Conservation (phyloP, 2,797 vertebrate species). For the Hoplostethus atlanticus region DNA sequence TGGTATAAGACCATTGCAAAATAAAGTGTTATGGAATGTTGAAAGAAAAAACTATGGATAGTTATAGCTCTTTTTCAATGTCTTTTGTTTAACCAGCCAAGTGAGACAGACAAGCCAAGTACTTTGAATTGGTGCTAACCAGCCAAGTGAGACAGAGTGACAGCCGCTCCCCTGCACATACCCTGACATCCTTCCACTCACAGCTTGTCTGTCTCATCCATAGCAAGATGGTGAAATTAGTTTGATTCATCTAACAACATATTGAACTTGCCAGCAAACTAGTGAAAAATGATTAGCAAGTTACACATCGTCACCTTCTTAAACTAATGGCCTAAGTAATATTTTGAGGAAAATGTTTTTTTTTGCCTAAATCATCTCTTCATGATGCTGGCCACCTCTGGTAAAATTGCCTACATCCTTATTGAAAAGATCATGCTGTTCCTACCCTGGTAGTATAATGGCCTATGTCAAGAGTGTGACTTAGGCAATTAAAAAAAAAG, state of each 20-base stretch:
- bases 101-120: constrained; percentile 63
- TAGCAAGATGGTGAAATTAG: constrained; percentile 62
- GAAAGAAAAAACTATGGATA: constrained; percentile 8
- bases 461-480: too few species aligned
- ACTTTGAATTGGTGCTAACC: constrained; percentile 70
- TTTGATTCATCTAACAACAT: constrained; percentile 57
- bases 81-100: constrained; percentile 61
- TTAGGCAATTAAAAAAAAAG: too few species aligned
- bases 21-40: constrained; percentile 37
- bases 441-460: too few species aligned
- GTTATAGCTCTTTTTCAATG: constrained; percentile 29
- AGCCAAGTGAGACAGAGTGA: constrained; percentile 75
- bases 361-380: too few species aligned
- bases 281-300: constrained; percentile 16
- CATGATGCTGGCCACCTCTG: too few species aligned
- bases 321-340: too few species aligned
- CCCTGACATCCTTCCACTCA: constrained; percentile 64
- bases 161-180: constrained; percentile 71
- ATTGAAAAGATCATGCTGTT: too few species aligned
- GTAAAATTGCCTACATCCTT: too few species aligned
- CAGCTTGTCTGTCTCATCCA: constrained; percentile 64
- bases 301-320: too few species aligned
- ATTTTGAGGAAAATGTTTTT: too few species aligned
- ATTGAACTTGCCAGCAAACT: constrained; percentile 33
- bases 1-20: constrained; percentile 19